Evolutionary conservation across 2,113 vertebrate genomes (phyloP).

Genomic region (Myrmecophaga tridactyla): DNA sequence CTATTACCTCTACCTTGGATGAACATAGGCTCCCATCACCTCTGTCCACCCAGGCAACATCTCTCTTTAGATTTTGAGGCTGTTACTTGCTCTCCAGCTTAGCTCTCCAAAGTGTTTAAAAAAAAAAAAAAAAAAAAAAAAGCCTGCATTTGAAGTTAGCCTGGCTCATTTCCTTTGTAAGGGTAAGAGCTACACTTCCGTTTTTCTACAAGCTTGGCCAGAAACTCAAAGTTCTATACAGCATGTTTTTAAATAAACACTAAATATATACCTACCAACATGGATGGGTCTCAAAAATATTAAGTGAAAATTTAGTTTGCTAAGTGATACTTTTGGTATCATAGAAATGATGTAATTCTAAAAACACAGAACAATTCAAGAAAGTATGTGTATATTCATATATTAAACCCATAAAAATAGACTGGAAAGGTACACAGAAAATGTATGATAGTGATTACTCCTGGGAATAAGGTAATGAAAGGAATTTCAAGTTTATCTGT

Average conservation of each 20-base stretch:
- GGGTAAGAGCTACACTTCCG: neutral
- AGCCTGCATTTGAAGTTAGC: neutral
- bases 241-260: neutral
- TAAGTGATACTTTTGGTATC: neutral
- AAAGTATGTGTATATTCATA: neutral
- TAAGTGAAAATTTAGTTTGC: neutral
- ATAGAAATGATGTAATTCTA: neutral
- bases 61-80: neutral
- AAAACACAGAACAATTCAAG: neutral
- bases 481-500: conserved; percentile 42
- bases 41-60: neutral
- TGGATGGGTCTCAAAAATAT: neutral
- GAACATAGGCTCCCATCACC: neutral
- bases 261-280: neutral
- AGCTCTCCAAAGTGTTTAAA: neutral
- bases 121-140: neutral
- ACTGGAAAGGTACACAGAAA: neutral
- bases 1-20: neutral
- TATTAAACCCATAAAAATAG: conserved; percentile 1
- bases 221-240: neutral
- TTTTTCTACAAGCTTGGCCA: neutral
- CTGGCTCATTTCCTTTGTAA: neutral
- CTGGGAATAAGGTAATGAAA: conserved; percentile 47
- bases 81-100: neutral
- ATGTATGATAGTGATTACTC: conserved; percentile 17